Evolutionary conservation across 2,888 invertebrate species (phyloP).

Genomic region (Leucozona laternaria): DNA sequence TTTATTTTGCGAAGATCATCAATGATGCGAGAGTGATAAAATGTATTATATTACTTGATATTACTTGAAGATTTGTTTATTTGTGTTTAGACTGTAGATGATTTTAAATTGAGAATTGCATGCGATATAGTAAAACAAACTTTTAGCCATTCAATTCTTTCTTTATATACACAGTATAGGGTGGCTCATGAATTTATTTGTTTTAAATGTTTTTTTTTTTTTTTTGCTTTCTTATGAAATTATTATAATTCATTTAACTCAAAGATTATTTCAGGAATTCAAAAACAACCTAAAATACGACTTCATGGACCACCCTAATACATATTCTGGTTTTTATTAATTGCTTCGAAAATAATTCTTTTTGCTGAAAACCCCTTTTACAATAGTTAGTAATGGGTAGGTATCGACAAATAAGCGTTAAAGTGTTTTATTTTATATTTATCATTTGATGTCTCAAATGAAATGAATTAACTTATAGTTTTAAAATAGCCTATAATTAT

Average conservation of each 20-base stretch:
- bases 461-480: too few relatives aligned
- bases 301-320: too few relatives aligned
- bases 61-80: conserved; percentile 4
- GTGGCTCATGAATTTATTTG: too few relatives aligned
- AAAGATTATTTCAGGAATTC: too few relatives aligned
- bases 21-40: conserved; percentile 3
- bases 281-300: too few relatives aligned
- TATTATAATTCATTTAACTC: too few relatives aligned
- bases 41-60: not conserved
- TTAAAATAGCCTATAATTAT: too few relatives aligned
- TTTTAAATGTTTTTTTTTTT: too few relatives aligned
- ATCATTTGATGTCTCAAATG: not conserved
- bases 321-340: not conserved
- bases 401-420: conserved; percentile 27
- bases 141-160: conserved; percentile 5
- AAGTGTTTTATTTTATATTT: not conserved
- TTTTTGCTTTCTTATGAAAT: too few relatives aligned
- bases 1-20: conserved; percentile 10
- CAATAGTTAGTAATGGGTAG: not conserved
- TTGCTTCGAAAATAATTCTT: not conserved
- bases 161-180: not conserved
- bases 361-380: conserved; percentile 4
- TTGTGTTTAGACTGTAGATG: conserved; percentile 13
- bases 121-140: conserved; percentile 7
- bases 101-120: not conserved